phyloP scores from a whole-genome alignment of 2,113 vertebrate genomes.

The Rhegmatorhina hoffmannsi region DNA sequence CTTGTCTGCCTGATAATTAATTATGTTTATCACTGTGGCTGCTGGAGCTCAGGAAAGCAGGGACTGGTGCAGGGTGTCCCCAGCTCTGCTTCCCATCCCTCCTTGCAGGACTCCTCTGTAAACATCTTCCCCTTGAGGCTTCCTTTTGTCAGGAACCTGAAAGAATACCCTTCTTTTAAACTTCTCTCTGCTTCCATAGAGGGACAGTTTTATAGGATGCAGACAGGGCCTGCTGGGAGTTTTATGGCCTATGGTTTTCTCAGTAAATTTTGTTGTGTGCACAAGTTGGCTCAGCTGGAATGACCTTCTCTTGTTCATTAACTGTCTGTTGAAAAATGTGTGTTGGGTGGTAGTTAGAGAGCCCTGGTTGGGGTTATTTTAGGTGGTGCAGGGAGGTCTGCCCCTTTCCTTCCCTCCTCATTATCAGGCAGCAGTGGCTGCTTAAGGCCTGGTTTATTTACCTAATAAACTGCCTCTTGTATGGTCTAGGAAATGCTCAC shows the following conservation, averaged over 20 bases:
- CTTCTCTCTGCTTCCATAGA: neutral
- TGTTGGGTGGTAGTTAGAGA: neutral
- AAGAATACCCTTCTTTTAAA: neutral
- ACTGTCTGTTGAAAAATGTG: conserved; percentile 41
- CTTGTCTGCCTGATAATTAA: neutral
- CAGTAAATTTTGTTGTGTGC: conserved; percentile 16
- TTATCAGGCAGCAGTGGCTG: conserved; percentile 67
- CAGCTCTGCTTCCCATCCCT: neutral
- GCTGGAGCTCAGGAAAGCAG: neutral
- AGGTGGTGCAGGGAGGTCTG: conserved; percentile 42
- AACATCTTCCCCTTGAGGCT: neutral
- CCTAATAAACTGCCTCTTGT: conserved; percentile 85
- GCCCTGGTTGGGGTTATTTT: conserved; percentile 32
- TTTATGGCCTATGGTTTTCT: conserved; percentile 33
- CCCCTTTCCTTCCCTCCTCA: conserved; percentile 59
- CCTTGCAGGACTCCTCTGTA: neutral
- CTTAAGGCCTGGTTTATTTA: conserved; percentile 83
- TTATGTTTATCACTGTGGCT: neutral
- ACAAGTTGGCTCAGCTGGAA: neutral
- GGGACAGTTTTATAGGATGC: neutral
- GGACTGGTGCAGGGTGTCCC: neutral
- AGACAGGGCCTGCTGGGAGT: conserved; percentile 25
- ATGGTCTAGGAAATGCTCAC: conserved; percentile 82
- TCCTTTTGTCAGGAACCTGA: neutral
- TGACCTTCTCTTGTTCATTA: conserved; percentile 60